Evolutionary conservation across 1,140 invertebrate species (phyloP), one percentile per base, ranked within the genome.

Genomic region (Drosophila burlai): DNA sequence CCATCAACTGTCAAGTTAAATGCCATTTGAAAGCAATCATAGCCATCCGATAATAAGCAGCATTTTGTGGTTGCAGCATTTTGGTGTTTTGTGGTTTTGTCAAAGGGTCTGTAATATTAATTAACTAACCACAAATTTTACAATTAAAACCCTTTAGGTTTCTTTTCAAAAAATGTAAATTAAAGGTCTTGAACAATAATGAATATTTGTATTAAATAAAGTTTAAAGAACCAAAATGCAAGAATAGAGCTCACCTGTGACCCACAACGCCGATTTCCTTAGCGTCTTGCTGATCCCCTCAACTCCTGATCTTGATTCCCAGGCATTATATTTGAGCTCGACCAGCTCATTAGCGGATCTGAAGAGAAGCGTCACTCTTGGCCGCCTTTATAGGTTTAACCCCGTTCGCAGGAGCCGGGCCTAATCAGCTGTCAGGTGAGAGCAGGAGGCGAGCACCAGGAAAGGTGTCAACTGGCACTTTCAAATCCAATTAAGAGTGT

Each of bases 401-500:
- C 83, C 62, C 84, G 77, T 87, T 87, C 81, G 66, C 72, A 81
- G 54, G 47, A 67, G 54, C 49, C 59, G n/a, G 34, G 58, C 64
- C 83, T 83, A 87, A 87, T 89, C 84, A 83, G 83, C 34, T 87
- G 80, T 77, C 84, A 80, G 71, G 83, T 80, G 43, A 46, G 42
- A 60, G 50, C 16, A 64, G 29, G 24, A 29, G 45, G 38, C 38
- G 61, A 24, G 47, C 47, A 11, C 46, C 36, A 42, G 36, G 40
- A 49, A 63, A 78, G 76, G 76, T 78, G 76, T 78, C 76, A 78
- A 63, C 77, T 74, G 77, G 81, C 80, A 87, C 83, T 87, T 87
- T 87, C 84, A 84, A 87, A 87, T 87, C 84, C 84, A 87, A 87
- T 87, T 87, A 87, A 89, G 81, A 87, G 84, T 87, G 84, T 89